These are phyloP conservation scores for Pluvialis apricaria DNA, from an alignment of 2,113 vertebrate genomes.

Conservation along the genomic window DNA sequence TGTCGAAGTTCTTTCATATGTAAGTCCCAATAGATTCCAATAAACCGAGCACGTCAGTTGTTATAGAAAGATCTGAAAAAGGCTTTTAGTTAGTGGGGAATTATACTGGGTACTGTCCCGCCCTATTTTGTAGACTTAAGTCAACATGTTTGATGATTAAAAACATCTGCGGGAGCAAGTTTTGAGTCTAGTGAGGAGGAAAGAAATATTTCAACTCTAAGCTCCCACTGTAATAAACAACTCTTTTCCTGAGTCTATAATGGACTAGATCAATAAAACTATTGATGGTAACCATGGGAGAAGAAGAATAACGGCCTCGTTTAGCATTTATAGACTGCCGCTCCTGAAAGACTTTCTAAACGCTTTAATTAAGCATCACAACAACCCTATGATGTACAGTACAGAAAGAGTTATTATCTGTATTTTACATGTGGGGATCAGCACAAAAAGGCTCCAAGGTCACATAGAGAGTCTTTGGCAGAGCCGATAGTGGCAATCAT, in stretches of 20 bases:
- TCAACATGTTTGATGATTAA: neutral
- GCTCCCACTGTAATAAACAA: conserved; percentile 22
- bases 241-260: conserved; percentile 14
- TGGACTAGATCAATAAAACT: conserved; percentile 49
- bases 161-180: neutral
- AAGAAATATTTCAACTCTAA: neutral
- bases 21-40: neutral
- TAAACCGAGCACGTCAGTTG: neutral
- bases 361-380: conserved; percentile 54
- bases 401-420: neutral
- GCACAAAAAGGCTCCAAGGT: neutral
- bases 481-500: neutral
- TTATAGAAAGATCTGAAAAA: neutral
- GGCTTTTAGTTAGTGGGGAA: neutral
- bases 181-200: neutral
- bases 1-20: neutral
- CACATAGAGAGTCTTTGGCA: neutral
- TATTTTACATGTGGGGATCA: neutral
- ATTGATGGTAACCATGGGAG: conserved; percentile 30
- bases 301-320: conserved; percentile 8
- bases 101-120: neutral
- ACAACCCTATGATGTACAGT: neutral
- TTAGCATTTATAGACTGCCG: conserved; percentile 23
- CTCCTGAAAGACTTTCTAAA: conserved; percentile 22
- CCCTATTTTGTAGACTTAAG: neutral